These are phyloP conservation scores for Labia minor DNA, from an alignment of 2,888 invertebrate species.

Conservation along the genomic window DNA sequence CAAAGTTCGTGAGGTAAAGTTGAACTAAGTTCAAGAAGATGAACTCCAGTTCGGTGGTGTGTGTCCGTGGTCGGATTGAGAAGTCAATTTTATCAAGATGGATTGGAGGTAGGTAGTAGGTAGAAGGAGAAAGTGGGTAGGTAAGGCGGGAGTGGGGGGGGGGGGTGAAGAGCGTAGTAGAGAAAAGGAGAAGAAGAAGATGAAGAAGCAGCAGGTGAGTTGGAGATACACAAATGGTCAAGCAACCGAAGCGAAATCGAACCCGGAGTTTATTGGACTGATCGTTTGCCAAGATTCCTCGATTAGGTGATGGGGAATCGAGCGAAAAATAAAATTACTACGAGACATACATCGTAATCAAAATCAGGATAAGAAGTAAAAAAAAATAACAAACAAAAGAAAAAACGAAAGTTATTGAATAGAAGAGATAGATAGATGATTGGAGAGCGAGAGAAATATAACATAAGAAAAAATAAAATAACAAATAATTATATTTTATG, in stretches of 20 bases:
- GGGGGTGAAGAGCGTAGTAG: too few species aligned
- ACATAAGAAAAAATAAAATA: too few species aligned
- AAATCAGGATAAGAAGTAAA: too few species aligned
- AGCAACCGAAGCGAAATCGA: neutral
- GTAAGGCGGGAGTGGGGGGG: neutral
- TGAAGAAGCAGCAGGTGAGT: neutral
- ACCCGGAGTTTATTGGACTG: neutral
- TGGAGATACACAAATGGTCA: conserved; percentile 4
- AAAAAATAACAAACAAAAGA: too few species aligned
- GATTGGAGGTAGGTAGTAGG: too few species aligned
- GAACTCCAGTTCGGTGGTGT: neutral
- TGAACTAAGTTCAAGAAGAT: neutral
- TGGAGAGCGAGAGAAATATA: too few species aligned
- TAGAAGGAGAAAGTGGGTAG: too few species aligned
- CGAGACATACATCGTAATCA: neutral
- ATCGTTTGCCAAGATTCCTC: neutral
- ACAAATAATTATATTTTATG: too few species aligned
- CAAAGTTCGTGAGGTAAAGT: neutral
- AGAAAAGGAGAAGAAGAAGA: too few species aligned
- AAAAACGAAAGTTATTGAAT: too few species aligned
- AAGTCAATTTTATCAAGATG: neutral
- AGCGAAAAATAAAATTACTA: neutral
- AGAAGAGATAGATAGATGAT: too few species aligned
- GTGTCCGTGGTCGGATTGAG: neutral
- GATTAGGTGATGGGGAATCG: neutral